Evolutionary conservation across 2,797 vertebrate species (phyloP), one percentile per base, ranked within the genome.

Genomic region (Lates japonicus): DNA sequence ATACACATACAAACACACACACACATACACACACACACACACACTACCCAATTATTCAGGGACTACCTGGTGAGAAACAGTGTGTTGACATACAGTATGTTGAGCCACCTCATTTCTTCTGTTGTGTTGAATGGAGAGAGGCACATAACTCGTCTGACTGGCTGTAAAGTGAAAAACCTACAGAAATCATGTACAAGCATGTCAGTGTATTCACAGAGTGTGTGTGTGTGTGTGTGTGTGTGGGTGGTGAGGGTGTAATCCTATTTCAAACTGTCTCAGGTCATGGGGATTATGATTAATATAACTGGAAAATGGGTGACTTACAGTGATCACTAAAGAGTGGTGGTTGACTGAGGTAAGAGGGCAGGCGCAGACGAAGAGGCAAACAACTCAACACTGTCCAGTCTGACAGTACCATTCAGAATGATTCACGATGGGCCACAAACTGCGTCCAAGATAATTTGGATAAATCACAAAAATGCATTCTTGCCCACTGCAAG

Each of bases 211-310:
- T 64, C 11, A 35, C 7, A 5, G 16, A n/a, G 16, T 61, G 12
- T 39, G n/a, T 2, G 37, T 22, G 37, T 41, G 29, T 46, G 29
- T 57, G 54, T 65, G 54, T 44, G 35, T 55, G 71, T 78, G 80
- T 49, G 51, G 39, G 57, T 29, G 60, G 59, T 8, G 29, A 41
- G 49, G 8, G 29, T 39, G 65, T 90, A 86, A 91, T 86, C 82
- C 74, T 74, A 68, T 83, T 85, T 82, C n/a, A 68, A 37, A 74
- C 17, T 20, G 58, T 68, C 65, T 81, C 10, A 58, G 70, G 80
- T 74, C 76, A 69, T 22, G 39, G 59, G 74, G 77, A 87, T 90
- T 90, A 83, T 59, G 68, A 70, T 73, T 75, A 83, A 89, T 74
- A 85, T 81, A 89, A 88, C 61, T 39, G 49, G 67, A 72, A 76